Base-by-base conservation (phyloP, 2,797 vertebrate species). In the Pangasius krempfi region DNA sequence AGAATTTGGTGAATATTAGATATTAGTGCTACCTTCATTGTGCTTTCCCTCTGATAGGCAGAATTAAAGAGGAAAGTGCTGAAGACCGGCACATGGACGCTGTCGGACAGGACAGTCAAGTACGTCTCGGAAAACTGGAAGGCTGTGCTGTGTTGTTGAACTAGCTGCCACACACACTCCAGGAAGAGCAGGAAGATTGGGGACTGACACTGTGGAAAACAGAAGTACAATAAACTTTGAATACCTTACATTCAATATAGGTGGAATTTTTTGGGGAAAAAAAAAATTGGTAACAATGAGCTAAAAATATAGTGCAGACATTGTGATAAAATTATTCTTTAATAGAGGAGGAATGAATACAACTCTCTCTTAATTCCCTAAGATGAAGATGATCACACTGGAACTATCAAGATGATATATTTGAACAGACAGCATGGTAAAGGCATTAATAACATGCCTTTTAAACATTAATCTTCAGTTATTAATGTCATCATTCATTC, bases 91-190 rank as follows among this genome's bases (percentile, higher is more conserved):
- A 98, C 95, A 25, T 97, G 96, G 25, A 97, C 87, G 91, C 96
- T 97, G 92, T 98, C 97, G 1, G 97, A 98, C 92, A 98, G 89
- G 58, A 98, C 97, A 0, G 97, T 98, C 93, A 98, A 93, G 91
- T 97, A 98, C 4, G 97, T 98, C 94, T 98, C 97, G 0, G 97
- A 97, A 94, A 97, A 97, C 91, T 98, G 97, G 93, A 98, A 98
- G 0, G 97, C 97, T 1, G 95, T 94, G 47, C 95, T 93, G 86
- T 97, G 94, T 91, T 98, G 97, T 87, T 96, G 96, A 25, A 96
- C 91, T 79, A 98, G 92, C 93, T 98, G 97, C 97, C 97, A 98
- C 80, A 97, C 95, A 79, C 97, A 97, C 80, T 98, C 97, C 90
- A 98, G 92, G 92, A 98, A 96, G 52, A 98, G 95, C 90, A 97